Evolutionary conservation across 2,888 invertebrate species (phyloP), one percentile per base, ranked within the genome.

Genomic region (Lycia hirtaria): DNA sequence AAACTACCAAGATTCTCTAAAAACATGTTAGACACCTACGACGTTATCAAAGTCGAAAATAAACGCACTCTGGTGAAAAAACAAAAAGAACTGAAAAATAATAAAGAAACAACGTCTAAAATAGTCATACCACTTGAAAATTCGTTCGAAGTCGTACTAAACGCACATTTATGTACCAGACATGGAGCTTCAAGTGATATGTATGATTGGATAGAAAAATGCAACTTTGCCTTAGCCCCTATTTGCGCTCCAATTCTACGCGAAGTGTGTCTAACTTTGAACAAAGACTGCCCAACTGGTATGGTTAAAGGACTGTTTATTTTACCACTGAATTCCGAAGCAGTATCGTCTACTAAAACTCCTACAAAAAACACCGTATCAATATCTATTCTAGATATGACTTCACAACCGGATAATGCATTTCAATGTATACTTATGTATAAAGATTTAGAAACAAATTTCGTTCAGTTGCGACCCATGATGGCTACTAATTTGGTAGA

Each of bases 391-490:
- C 3, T 51, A n/a, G 45, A 56, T n/a, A 51, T 56, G 51, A 5
- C 40, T 0, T 9, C 4, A 6, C 14, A 24, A 3, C 26, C 32
- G 1, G 45, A 45, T 15, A 26, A n/a, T 3, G 17, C 14, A 0
- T 50, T 45, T n/a, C 0, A 14, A 0, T 28, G 33, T 20, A 1
- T 56, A 3, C 24, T 56, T 1, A 22, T 51, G 0, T 47, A 51
- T 12, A 32, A 26, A 33, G 56, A 56, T 38, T 19, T 33, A 0
- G 33, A 33, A 2, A 45, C 56, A 0, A 19, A 20, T 4, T 45
- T 45, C 14, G 10, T 47, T 0, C 56, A 45, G 19, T 7, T 56
- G 2, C 38, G 56, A 33, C 56, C 56, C 7, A 10, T 56, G 3
- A 47, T 24, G 0, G 1, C 4, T 0, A 7, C 12, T 1, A 9